Evolutionary conservation across 2,113 vertebrate species (phyloP), one percentile per base, ranked within the genome.

Genomic region (Anseranas semipalmata): DNA sequence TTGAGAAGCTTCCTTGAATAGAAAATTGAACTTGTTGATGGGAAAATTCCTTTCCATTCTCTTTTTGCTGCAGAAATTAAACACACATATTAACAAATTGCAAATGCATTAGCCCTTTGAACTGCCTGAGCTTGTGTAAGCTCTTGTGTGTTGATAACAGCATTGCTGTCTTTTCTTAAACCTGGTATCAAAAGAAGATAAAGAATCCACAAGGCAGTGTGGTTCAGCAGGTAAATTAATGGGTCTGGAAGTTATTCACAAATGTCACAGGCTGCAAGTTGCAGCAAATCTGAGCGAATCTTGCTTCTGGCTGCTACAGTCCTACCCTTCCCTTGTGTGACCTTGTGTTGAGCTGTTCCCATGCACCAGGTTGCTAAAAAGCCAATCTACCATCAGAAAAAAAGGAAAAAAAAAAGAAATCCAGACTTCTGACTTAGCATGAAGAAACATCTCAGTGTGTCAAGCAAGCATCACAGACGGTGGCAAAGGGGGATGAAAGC

Each of bases 41-140:
- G 67, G 84, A 87, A 80, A 70, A 85, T 83, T 20, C n/a, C 66
- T 93, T 96, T 85, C 55, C 28, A 1, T 93, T 91, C 62, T 70
- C 21, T 76, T 87, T 89, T 85, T 83, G 37, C 83, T 90, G 71
- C 58, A 76, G 62, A 85, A 79, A 79, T 89, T 33, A 89, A 91
- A 73, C 33, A 68, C 8, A 3, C 7, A 6, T 52, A 72, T 48
- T 75, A 92, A 84, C 46, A 75, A 78, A 89, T 14, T 17, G 33
- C 41, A 63, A 87, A 55, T 78, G n/a, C 52, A 1, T 65, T 89
- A 56, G 58, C 45, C 32, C 41, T 94, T 94, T 91, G 81, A 91
- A 85, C 39, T 89, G 27, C 58, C 56, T 48, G 30, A 93, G 45
- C 67, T 76, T 83, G 53, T 83, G 35, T 70, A 62, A 78, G 27